Base-by-base conservation (phyloP, 2,797 vertebrate species). In the Silurus aristotelis region DNA sequence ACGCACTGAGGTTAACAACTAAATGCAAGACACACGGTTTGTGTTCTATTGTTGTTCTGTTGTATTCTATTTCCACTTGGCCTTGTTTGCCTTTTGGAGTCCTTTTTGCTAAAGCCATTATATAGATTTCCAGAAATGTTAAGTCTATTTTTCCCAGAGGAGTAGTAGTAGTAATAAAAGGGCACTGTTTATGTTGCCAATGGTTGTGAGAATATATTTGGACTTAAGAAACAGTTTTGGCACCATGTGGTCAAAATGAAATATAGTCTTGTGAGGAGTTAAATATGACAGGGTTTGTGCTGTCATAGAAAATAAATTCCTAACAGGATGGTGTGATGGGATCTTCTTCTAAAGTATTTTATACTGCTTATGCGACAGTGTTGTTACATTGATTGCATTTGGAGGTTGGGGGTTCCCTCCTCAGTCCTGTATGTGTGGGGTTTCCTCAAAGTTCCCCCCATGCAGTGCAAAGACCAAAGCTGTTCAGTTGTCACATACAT, bases 41-140 rank as follows among this genome's bases (percentile, higher is more conserved):
- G 76, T 61, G 10, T 78, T 61, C 13, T 31, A 31, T 31, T 31
- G 31, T 31, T 31, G 31, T 31, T 31, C 31, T 7, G 13, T n/a
- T 46, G 52, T 58, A 60, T 64, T 76, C 10, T 31, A 4, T 84
- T 56, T 56, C 61, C 58, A n/a, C 27, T 56, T 76, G 72, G 72
- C 72, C 71, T 52, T 25, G 71, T 73, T 73, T 73, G 71, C 6
- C n/a, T 55, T 75, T 56, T 58, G 9, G 7, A 67, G 15, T 25
- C 27, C 19, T 31, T 71, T 60, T 84, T 48, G 12, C 55, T 84
- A 20, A 43, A 71, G 76, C 9, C 60, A 17, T 48, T 58, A 13
- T 71, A 79, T 84, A 84, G 83, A 60, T 70, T 84, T 84, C 75
- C 48, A 84, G 7, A 46, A 70, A 70, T 68, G 66, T 80, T 84